phyloP scores from a whole-genome alignment of 1,140 invertebrate species.

The Ericerus pela region DNA sequence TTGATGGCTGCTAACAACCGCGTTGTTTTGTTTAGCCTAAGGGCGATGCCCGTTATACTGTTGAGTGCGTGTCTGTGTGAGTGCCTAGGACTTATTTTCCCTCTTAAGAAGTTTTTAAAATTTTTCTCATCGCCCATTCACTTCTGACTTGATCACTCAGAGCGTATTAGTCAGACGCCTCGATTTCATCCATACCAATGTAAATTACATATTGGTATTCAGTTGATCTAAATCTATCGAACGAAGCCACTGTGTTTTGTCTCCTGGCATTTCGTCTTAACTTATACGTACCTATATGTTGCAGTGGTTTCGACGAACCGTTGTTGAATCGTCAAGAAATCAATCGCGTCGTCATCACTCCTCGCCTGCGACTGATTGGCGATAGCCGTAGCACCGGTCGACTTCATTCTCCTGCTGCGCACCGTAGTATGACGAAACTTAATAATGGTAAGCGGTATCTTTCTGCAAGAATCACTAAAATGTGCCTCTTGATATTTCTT shows the following conservation, averaged over 20 bases:
- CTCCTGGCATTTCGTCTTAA: background rate
- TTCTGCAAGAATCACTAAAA: background rate
- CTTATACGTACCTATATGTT: background rate
- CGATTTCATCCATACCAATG: no score
- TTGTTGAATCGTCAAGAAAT: conserved; percentile 9
- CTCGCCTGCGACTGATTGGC: conserved; percentile 29
- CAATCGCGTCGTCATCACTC: conserved; percentile 23
- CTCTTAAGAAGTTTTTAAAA: no score
- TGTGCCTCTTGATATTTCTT: background rate
- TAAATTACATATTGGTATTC: no score
- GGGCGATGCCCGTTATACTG: no score
- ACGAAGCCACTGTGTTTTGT: background rate
- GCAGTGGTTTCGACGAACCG: background rate
- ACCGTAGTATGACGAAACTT: conserved; percentile 54
- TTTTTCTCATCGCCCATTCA: no score
- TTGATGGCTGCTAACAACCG: no score
- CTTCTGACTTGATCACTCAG: no score
- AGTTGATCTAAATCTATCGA: no score
- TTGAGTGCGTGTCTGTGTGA: no score
- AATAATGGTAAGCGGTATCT: conserved; percentile 38
- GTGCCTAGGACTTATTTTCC: no score
- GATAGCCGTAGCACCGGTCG: conserved; percentile 52
- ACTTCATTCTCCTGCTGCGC: conserved; percentile 46
- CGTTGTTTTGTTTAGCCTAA: no score
- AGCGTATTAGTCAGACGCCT: no score